Evolutionary conservation across 1,140 invertebrate species (phyloP).

Genomic region (Drosophila tristis): DNA sequence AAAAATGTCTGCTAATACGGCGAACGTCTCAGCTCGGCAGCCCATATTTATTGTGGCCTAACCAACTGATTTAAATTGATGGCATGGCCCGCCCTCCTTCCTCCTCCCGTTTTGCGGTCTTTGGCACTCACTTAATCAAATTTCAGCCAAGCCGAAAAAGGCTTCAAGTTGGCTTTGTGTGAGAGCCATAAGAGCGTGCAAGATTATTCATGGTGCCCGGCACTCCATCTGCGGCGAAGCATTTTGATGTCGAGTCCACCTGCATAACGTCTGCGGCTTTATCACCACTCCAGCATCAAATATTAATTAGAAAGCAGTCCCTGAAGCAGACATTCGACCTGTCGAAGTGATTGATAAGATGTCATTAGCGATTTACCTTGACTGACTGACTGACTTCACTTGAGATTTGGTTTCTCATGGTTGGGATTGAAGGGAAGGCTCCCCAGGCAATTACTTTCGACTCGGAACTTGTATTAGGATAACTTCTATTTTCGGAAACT

Average conservation of each 20-base stretch:
- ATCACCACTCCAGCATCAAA: conserved; percentile 44
- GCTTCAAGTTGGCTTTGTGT: conserved; percentile 49
- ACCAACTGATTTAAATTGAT: conserved; percentile 77
- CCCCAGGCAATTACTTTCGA: conserved; percentile 3
- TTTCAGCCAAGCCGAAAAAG: conserved; percentile 63
- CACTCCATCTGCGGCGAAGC: conserved; percentile 36
- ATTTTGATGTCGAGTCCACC: conserved; percentile 48
- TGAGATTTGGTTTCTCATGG: not conserved
- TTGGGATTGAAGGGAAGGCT: conserved; percentile 5
- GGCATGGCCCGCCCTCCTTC: conserved; percentile 34
- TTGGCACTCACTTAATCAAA: conserved; percentile 77
- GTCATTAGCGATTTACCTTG: conserved; percentile 14
- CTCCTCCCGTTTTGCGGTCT: conserved; percentile 7
- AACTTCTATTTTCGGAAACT: not conserved
- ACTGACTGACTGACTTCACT: not conserved
- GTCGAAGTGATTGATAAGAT: conserved; percentile 39
- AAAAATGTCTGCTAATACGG: conserved; percentile 77
- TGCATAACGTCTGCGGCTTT: conserved; percentile 48
- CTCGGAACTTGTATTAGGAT: not conserved
- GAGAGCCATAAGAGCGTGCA: conserved; percentile 18
- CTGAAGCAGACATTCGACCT: conserved; percentile 6
- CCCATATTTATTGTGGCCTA: conserved; percentile 69
- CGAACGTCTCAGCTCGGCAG: conserved; percentile 21
- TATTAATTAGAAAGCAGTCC: conserved; percentile 57
- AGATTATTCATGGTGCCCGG: conserved; percentile 52